Evolutionary conservation across 2,113 vertebrate genomes (phyloP).

Genomic region (Orcinus orca): DNA sequence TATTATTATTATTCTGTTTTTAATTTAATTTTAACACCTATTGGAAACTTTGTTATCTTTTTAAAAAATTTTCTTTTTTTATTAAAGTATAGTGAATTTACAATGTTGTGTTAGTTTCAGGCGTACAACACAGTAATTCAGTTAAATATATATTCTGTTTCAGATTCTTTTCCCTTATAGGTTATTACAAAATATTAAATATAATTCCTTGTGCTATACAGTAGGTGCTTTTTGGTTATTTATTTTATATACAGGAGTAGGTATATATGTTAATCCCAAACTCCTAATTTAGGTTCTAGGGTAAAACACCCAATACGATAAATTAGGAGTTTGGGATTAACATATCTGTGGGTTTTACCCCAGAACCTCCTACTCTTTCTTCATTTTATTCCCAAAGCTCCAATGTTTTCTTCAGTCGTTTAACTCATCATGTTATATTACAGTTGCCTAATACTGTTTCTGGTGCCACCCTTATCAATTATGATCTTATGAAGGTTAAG

Average conservation of each 20-base stretch:
- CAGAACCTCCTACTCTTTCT: accelerated
- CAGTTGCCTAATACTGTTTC: neutral
- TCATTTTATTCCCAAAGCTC: neutral
- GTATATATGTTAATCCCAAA: neutral
- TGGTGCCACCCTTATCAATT: neutral
- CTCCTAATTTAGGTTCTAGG: neutral
- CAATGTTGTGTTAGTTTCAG: neutral
- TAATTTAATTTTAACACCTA: neutral
- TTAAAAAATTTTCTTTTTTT: neutral
- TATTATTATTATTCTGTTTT: neutral
- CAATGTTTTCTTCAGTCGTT: neutral
- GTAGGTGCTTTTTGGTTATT: neutral
- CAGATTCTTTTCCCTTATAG: neutral
- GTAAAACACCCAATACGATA: neutral
- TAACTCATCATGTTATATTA: neutral
- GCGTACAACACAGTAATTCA: neutral
- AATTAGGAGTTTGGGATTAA: neutral
- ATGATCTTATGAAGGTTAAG: neutral
- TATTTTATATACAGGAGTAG: neutral
- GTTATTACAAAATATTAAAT: neutral
- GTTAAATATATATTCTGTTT: neutral
- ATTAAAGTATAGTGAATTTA: neutral
- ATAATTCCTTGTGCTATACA: neutral
- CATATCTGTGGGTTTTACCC: neutral
- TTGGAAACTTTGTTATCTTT: neutral